Evolutionary conservation across 2,797 vertebrate genomes (phyloP).

Genomic region (Halcyon chelicuti): DNA sequence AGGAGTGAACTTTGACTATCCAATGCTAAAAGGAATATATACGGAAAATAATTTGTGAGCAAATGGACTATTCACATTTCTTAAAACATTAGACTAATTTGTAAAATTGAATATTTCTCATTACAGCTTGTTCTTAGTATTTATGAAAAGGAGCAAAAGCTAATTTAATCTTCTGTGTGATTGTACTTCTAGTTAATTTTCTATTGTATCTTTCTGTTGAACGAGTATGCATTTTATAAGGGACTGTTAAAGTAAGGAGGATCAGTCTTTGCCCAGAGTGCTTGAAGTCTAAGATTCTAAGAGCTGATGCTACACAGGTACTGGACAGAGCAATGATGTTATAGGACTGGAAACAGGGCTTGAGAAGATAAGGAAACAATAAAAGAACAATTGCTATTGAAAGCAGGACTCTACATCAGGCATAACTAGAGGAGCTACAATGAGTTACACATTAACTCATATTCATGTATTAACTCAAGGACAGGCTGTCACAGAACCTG

Average conservation of each 20-base stretch:
- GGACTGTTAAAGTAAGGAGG: not conserved
- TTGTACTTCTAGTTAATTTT: not conserved
- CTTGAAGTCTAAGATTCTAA: not conserved
- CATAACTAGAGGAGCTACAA: not conserved
- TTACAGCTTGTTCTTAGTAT: not conserved
- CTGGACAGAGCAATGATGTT: not conserved
- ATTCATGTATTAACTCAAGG: not conserved
- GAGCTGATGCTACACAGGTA: not conserved
- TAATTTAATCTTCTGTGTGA: not conserved
- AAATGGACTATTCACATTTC: not conserved
- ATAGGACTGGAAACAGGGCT: not conserved
- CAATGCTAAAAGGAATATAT: not conserved
- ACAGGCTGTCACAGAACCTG: not conserved
- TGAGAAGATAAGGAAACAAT: not conserved
- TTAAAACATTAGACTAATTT: not conserved
- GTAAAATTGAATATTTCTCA: not conserved
- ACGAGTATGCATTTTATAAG: not conserved
- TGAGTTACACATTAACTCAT: not conserved
- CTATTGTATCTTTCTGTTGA: not conserved
- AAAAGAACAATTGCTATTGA: not conserved
- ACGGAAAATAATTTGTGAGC: not conserved
- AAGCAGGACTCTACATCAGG: not conserved
- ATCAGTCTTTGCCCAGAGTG: not conserved
- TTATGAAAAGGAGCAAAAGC: not conserved
- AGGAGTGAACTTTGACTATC: not conserved